Evolutionary conservation across 2,113 vertebrate genomes (phyloP).

Genomic region (Podilymbus podiceps): DNA sequence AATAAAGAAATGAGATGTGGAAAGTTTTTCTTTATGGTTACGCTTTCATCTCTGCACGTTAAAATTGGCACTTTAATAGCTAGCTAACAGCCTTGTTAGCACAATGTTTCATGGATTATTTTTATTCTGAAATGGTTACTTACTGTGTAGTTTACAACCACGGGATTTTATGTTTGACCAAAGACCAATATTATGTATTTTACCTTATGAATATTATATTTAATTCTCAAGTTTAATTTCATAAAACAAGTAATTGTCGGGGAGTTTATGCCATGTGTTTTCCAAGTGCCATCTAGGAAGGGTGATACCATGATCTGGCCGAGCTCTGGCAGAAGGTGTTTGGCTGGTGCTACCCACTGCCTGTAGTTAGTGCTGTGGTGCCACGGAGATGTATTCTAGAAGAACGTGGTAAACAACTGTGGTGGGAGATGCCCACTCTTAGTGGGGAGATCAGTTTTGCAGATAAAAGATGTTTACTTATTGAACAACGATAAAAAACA

Average conservation of each 20-base stretch:
- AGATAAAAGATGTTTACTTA: background rate
- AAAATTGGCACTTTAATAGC: background rate
- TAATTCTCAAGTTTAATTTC: background rate
- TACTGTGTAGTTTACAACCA: background rate
- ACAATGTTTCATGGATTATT: background rate
- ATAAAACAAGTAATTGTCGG: background rate
- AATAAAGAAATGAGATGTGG: slow-evolving; percentile 22
- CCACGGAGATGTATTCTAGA: background rate
- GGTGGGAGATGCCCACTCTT: background rate
- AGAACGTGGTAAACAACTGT: background rate
- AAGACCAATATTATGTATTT: background rate
- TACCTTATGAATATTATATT: background rate
- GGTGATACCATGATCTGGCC: background rate
- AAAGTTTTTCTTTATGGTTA: slow-evolving; percentile 8
- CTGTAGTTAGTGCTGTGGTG: slow-evolving; percentile 1
- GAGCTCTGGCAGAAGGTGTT: background rate
- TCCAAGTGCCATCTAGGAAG: background rate
- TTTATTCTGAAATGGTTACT: background rate
- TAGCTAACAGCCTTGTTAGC: background rate
- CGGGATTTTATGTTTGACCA: background rate
- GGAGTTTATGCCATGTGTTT: background rate
- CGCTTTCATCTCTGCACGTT: background rate
- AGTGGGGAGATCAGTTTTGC: background rate
- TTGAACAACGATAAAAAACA: background rate
- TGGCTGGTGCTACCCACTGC: background rate